These are phyloP conservation scores for Smutsia temminckii DNA, from an alignment of 2,797 vertebrate genomes.

Conservation along the genomic window DNA sequence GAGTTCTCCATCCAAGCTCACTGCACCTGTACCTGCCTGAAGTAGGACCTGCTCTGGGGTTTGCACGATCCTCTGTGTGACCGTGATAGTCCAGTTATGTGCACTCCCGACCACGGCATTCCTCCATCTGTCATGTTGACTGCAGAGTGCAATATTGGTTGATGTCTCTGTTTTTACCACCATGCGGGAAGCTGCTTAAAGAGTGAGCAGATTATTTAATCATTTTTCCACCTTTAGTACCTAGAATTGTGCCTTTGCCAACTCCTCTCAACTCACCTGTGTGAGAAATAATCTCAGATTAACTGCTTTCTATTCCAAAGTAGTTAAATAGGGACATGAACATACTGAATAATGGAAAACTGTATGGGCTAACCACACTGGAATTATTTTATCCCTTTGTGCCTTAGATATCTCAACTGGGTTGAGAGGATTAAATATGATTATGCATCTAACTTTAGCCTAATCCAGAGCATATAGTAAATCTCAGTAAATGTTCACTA, in stretches of 20 bases:
- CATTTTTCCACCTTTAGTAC: not conserved
- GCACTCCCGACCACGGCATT: fast-evolving
- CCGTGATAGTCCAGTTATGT: no score
- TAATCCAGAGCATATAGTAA: not conserved
- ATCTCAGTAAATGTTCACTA: not conserved
- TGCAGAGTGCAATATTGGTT: not conserved
- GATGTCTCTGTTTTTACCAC: not conserved
- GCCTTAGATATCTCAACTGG: not conserved
- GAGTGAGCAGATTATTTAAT: not conserved
- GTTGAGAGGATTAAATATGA: not conserved
- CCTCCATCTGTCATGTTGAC: not conserved
- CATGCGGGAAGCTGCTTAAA: not conserved
- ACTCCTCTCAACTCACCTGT: not conserved
- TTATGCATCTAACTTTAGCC: not conserved
- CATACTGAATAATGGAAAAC: not conserved
- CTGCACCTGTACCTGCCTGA: no score
- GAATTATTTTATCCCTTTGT: not conserved
- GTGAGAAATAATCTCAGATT: not conserved
- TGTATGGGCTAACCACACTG: no score
- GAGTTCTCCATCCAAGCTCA: not conserved
- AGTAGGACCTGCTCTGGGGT: no score
- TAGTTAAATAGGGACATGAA: not conserved
- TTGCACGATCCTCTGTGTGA: not conserved
- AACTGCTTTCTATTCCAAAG: not conserved
- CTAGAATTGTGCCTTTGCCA: not conserved